A percentile compares a stretch with the other conserved stretches of the same genome.
phyloP scores from a whole-genome alignment of 2,113 vertebrate genomes.

The Piprites chloris region DNA sequence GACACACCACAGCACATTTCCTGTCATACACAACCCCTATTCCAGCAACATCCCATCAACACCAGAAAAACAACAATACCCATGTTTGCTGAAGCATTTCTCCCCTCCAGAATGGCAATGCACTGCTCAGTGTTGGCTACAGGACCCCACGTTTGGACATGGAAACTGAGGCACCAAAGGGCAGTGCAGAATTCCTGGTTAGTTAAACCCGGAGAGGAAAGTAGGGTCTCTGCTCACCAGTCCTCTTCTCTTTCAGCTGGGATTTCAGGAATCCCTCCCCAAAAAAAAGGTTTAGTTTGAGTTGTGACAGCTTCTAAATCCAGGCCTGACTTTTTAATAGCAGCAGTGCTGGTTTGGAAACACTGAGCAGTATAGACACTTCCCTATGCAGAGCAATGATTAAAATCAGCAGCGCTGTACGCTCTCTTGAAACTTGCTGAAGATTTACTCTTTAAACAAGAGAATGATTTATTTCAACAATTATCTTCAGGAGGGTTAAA shows the following conservation, averaged over 20 bases:
- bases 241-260: background rate
- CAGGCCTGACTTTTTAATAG: background rate
- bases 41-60: background rate
- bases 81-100: background rate
- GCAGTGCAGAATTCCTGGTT: background rate
- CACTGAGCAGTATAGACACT: background rate
- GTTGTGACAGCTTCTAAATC: background rate
- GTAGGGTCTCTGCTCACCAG: background rate
- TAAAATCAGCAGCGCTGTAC: constrained; percentile 45
- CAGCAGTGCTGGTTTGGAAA: background rate
- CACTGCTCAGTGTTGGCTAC: background rate
- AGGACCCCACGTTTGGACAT: fast-evolving
- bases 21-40: background rate
- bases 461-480: constrained; percentile 60
- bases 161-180: background rate
- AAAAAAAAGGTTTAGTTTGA: background rate
- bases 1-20: constrained; percentile 49
- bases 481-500: constrained; percentile 56
- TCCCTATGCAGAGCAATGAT: background rate
- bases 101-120: background rate
- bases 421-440: constrained; percentile 22
- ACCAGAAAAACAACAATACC: background rate
- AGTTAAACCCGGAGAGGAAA: background rate
- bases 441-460: constrained; percentile 47
- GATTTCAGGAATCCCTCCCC: background rate